These are phyloP conservation scores for Bergia puertoricense DNA, from an alignment of 92 coral and sea anemone genomes.

Conservation along the genomic window DNA sequence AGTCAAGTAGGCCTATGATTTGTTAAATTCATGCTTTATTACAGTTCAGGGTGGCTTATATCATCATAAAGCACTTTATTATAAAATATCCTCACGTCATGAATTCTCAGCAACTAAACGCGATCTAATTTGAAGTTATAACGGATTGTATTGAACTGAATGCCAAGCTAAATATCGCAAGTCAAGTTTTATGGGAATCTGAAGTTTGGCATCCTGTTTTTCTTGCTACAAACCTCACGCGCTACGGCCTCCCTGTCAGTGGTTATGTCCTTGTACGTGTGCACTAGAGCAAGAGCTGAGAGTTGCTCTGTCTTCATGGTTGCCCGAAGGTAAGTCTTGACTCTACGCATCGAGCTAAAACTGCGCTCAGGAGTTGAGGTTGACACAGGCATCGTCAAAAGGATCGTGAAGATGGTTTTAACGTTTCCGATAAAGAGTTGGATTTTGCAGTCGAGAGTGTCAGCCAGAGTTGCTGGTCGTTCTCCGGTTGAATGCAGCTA, in stretches of 20 bases:
- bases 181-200: too few species aligned
- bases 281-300: constrained; percentile 51
- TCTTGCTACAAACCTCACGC: too few species aligned
- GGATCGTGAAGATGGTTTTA: constrained; percentile 26
- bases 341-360: too few species aligned
- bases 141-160: too few species aligned
- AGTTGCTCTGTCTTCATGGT: constrained; percentile 56
- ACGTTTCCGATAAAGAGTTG: constrained; percentile 14
- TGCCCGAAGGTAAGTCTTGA: constrained; percentile 20
- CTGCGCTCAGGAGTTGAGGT: not conserved
- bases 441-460: constrained; percentile 29
- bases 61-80: not conserved
- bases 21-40: not conserved
- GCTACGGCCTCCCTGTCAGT: too few species aligned
- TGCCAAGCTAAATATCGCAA: too few species aligned
- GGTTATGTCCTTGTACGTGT: not conserved
- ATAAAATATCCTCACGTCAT: not conserved
- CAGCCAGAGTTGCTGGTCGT: constrained; percentile 35
- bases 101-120: too few species aligned
- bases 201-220: too few species aligned
- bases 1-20: not conserved
- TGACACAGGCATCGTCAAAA: constrained; percentile 22
- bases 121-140: too few species aligned
- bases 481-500: constrained; percentile 33
- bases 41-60: not conserved